Base-by-base conservation (phyloP, 2,113 vertebrate genomes). In the Microcebus tavaratra region DNA sequence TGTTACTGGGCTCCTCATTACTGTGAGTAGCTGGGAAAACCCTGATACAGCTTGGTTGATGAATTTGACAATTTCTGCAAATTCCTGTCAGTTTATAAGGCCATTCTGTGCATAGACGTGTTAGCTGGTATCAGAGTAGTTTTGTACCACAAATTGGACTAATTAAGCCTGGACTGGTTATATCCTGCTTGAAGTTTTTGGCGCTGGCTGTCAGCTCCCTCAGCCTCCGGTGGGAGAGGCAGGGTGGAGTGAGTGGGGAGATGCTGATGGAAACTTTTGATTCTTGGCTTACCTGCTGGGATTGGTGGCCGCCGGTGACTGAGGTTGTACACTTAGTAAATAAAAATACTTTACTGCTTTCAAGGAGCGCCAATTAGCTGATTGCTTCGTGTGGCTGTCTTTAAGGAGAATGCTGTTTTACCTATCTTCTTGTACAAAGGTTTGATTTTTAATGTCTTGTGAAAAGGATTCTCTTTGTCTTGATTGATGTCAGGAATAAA, bases 401-500 rank as follows among this genome's bases (percentile, higher is more conserved):
- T 98, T 96, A 98, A 98, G 95, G 98, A 98, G 98, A 98, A 98
- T 94, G 97, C 98, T 97, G 98, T 98, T 98, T 98, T 98, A 98
- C 98, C 98, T 98, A 97, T 98, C 98, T 98, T 93, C 97, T 97
- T 90, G 36, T 96, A 98, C 98, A 98, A 98, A 98, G 98, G 98
- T 98, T 98, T 98, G 98, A 98, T 98, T 98, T 98, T 98, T 98
- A 99, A 98, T 98, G 98, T 98, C 98, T 98, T 96, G 96, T 98
- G 98, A 98, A 98, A 99, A 98, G 98, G 98, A 98, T 98, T 98
- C 98, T 98, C 98, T 99, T 99, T 99, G 98, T 99, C 98, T 99
- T 98, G 98, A 99, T 99, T 99, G 99, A 99, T 99, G 99, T 99
- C 98, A 98, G 98, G 98, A 98, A 99, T 99, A 98, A 99, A 99